Percentiles rank a stretch among this genome's conserved stretches.
phyloP scores from a whole-genome alignment of 1,140 invertebrate species.

The Ceratosolen solmsi region DNA sequence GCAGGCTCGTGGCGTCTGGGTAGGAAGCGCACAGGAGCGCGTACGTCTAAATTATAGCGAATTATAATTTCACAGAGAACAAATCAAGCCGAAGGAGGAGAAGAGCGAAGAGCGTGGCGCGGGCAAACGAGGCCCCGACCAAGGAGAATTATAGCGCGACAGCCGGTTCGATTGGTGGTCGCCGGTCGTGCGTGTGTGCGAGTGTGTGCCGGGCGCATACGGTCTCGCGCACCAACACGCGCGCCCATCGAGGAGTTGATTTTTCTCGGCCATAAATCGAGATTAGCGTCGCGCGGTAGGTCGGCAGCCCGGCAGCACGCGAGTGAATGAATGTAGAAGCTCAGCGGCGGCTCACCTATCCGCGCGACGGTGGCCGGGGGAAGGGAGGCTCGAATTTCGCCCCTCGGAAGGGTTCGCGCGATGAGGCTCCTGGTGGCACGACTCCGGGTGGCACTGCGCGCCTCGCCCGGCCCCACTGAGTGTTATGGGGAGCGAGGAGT shows the following conservation, averaged over 20 bases:
- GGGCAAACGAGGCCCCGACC: neutral
- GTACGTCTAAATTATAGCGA: slow-evolving; percentile 43
- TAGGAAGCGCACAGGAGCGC: no score
- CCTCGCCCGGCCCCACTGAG: no score
- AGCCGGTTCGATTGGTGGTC: slow-evolving; percentile 8
- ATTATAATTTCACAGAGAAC: slow-evolving; percentile 46
- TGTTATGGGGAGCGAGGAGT: no score
- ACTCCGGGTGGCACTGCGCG: slow-evolving; percentile 61
- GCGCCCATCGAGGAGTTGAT: slow-evolving; percentile 57
- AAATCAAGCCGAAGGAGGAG: slow-evolving; percentile 23
- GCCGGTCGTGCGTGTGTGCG: neutral
- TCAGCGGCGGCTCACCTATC: slow-evolving; percentile 42
- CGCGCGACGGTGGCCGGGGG: slow-evolving; percentile 51
- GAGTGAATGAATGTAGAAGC: slow-evolving; percentile 60
- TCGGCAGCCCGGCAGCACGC: slow-evolving; percentile 55
- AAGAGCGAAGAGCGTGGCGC: neutral
- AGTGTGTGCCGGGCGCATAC: slow-evolving; percentile 22
- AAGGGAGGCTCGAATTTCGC: slow-evolving; percentile 63
- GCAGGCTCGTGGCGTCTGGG: no score
- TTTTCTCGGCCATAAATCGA: slow-evolving; percentile 61
- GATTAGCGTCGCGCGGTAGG: slow-evolving; percentile 66
- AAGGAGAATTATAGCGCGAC: slow-evolving; percentile 5
- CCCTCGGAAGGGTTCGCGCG: slow-evolving; percentile 57
- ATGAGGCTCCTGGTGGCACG: slow-evolving; percentile 49
- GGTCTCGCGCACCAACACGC: neutral